Conservation (phyloP, 2,113 vertebrate genomes). For the Corythaeola cristata region DNA sequence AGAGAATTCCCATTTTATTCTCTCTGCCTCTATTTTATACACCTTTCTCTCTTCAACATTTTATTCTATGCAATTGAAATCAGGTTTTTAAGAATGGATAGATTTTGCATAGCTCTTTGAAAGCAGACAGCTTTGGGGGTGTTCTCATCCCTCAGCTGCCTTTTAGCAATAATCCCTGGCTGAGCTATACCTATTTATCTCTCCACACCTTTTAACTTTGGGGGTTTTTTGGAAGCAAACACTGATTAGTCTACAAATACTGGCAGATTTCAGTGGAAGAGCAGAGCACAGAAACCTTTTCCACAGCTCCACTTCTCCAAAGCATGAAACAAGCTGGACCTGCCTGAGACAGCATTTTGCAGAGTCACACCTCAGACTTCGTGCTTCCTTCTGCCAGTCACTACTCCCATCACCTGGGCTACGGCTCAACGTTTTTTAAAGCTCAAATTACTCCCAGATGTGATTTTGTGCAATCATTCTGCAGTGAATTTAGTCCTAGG, state of each 20-base stretch:
- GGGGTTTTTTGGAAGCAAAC: neutral
- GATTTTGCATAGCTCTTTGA: neutral
- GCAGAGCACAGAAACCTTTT: neutral
- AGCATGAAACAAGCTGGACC: neutral
- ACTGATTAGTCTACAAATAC: neutral
- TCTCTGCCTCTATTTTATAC: neutral
- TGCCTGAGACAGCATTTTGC: constrained; percentile 24
- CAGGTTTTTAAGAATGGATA: neutral
- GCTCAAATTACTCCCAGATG: neutral
- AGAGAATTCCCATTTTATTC: neutral
- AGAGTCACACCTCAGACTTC: constrained; percentile 7
- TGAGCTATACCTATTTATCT: neutral
- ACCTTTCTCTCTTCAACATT: neutral
- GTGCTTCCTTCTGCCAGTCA: neutral
- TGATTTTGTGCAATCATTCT: neutral
- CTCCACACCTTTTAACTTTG: neutral
- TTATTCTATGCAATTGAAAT: neutral
- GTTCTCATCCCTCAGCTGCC: neutral
- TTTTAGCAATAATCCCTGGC: neutral
- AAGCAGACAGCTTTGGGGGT: neutral
- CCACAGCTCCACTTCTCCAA: neutral
- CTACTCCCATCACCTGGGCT: neutral
- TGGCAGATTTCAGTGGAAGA: neutral
- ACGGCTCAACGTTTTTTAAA: neutral
- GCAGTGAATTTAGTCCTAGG: neutral